Evolutionary conservation across 2,888 invertebrate species (phyloP).

Genomic region (Standfussiana lucernea): DNA sequence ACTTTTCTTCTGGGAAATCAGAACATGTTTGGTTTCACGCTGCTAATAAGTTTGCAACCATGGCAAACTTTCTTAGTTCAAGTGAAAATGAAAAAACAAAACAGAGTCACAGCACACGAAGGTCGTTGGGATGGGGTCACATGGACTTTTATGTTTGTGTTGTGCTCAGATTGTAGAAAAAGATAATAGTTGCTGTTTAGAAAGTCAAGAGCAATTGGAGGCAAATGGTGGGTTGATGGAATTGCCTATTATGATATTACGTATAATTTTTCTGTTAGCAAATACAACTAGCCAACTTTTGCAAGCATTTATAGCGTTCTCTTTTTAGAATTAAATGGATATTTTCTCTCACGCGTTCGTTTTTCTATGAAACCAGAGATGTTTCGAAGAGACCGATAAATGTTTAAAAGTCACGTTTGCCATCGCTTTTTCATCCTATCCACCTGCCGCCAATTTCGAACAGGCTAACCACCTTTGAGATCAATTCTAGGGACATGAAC

Average conservation of each 20-base stretch:
- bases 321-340: neutral
- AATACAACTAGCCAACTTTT: neutral
- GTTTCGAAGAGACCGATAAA: conserved; percentile 33
- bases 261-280: neutral
- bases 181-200: conserved; percentile 10
- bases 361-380: conserved; percentile 12
- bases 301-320: neutral
- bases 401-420: conserved; percentile 30
- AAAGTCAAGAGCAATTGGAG: conserved; percentile 7
- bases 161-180: conserved; percentile 6
- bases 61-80: conserved; percentile 29
- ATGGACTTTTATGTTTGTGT: conserved; percentile 18
- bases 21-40: conserved; percentile 43
- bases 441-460: conserved; percentile 24
- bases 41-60: conserved; percentile 46
- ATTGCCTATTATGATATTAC: conserved; percentile 18
- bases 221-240: neutral
- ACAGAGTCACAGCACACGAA: neutral
- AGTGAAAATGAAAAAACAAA: conserved; percentile 44
- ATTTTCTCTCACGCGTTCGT: neutral
- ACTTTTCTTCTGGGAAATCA: conserved; percentile 55
- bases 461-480: conserved; percentile 21
- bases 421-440: conserved; percentile 25
- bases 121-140: conserved; percentile 8
- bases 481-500: conserved; percentile 15